Evolutionary conservation across 1,140 invertebrate genomes (phyloP).

Genomic region (Papilio xuthus): DNA sequence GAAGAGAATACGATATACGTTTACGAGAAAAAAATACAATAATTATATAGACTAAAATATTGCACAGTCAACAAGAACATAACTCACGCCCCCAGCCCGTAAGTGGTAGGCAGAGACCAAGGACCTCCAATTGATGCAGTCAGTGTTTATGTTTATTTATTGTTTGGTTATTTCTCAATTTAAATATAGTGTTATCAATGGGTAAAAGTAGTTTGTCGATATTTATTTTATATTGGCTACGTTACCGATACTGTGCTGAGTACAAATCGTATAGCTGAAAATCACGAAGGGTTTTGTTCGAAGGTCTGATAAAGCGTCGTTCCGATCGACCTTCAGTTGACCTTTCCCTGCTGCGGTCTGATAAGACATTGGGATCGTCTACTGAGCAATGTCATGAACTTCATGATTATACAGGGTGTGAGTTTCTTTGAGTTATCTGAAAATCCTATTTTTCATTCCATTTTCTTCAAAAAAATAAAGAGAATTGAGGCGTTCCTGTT

Average conservation of each 20-base stretch:
- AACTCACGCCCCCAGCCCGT: too few species aligned
- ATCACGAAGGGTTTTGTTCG: conserved; percentile 15
- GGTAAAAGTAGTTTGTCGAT: neutral
- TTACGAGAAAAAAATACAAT: too few species aligned
- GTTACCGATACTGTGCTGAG: neutral
- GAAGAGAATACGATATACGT: too few species aligned
- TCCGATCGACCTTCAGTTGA: conserved; percentile 13
- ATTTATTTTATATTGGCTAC: neutral
- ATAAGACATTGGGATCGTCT: conserved; percentile 14
- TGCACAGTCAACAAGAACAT: too few species aligned
- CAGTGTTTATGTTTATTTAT: too few species aligned
- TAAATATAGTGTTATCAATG: neutral
- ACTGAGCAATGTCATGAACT: conserved; percentile 12
- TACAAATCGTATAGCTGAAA: conserved; percentile 10
- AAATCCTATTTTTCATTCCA: too few species aligned
- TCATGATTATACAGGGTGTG: neutral
- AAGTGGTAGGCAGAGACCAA: too few species aligned
- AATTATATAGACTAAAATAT: too few species aligned
- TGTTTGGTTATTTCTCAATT: too few species aligned
- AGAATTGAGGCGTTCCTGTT: too few species aligned
- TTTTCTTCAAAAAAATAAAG: too few species aligned
- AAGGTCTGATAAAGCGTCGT: neutral
- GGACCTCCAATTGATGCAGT: too few species aligned
- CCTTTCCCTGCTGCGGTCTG: conserved; percentile 14
- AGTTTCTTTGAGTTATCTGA: neutral